Evolutionary conservation across 1,140 invertebrate genomes (phyloP).

Genomic region (Callitettix versicolor): DNA sequence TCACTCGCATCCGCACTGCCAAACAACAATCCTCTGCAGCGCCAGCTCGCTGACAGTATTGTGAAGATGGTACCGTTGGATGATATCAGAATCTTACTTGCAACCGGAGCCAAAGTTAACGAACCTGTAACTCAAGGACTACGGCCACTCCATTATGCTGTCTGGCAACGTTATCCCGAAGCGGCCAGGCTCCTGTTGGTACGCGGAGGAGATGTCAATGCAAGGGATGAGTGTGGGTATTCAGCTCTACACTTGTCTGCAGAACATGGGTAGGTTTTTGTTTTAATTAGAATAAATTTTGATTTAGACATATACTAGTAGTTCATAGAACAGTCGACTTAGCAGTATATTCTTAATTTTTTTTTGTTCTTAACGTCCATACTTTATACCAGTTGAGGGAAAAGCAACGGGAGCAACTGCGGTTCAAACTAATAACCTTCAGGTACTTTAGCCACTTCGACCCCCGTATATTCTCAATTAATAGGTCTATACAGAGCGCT

Average conservation of each 20-base stretch:
- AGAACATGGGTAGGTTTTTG: slow-evolving; percentile 58
- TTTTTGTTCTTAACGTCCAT: too few species aligned
- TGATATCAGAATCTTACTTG: slow-evolving; percentile 73
- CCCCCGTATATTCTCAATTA: too few species aligned
- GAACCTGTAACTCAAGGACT: slow-evolving; percentile 69
- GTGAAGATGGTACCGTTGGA: slow-evolving; percentile 75
- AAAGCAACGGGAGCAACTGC: too few species aligned
- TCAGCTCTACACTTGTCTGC: slow-evolving; percentile 78
- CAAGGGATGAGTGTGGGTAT: slow-evolving; percentile 80
- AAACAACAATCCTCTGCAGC: slow-evolving; percentile 57
- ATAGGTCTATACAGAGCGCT: too few species aligned
- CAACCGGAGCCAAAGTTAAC: slow-evolving; percentile 73
- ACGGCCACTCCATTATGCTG: slow-evolving; percentile 82
- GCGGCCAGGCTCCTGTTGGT: slow-evolving; percentile 66
- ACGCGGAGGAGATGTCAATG: slow-evolving; percentile 70
- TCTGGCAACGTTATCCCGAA: slow-evolving; percentile 73
- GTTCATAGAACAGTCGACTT: too few species aligned
- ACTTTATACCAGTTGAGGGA: too few species aligned
- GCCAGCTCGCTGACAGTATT: slow-evolving; percentile 81
- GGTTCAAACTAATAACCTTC: too few species aligned
- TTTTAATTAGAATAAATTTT: too few species aligned
- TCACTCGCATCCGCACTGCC: not conserved
- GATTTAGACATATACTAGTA: too few species aligned
- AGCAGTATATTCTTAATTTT: too few species aligned
- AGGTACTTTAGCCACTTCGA: too few species aligned